A percentile compares a stretch with the other conserved stretches of the same genome.
These are phyloP conservation scores for Dryobota labecula DNA, from an alignment of 2,888 invertebrate genomes.

Conservation along the genomic window DNA sequence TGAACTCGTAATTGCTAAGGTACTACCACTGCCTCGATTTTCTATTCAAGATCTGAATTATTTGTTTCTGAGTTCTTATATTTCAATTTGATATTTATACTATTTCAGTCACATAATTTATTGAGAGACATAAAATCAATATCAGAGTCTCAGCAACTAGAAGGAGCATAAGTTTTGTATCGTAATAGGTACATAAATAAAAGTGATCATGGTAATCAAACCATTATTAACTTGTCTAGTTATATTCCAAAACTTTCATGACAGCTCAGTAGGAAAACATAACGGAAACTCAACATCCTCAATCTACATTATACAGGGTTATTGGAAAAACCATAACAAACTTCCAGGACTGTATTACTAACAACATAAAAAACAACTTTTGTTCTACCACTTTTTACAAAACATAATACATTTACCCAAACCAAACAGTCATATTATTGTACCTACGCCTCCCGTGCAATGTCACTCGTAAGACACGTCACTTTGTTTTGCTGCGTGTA, in stretches of 20 bases:
- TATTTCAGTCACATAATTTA: background rate
- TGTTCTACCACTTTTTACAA: no score
- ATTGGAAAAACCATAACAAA: no score
- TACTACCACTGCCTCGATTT: conserved; percentile 28
- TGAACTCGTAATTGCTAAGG: conserved; percentile 4
- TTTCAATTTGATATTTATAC: conserved; percentile 10
- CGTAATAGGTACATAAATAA: background rate
- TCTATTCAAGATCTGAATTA: conserved; percentile 30
- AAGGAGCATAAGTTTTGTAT: background rate
- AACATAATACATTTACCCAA: no score
- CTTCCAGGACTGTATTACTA: no score
- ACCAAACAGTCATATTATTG: no score
- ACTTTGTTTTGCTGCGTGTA: no score
- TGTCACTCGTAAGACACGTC: no score
- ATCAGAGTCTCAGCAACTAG: background rate
- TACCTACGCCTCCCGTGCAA: no score
- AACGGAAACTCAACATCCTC: background rate
- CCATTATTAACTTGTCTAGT: background rate
- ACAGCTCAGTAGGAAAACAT: background rate
- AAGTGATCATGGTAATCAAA: background rate
- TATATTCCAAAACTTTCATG: background rate
- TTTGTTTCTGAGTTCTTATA: conserved; percentile 25
- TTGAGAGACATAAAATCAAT: conserved; percentile 19
- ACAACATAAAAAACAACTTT: no score
- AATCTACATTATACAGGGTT: no score